Evolutionary conservation across 2,113 vertebrate species (phyloP).

Genomic region (Passer domesticus): DNA sequence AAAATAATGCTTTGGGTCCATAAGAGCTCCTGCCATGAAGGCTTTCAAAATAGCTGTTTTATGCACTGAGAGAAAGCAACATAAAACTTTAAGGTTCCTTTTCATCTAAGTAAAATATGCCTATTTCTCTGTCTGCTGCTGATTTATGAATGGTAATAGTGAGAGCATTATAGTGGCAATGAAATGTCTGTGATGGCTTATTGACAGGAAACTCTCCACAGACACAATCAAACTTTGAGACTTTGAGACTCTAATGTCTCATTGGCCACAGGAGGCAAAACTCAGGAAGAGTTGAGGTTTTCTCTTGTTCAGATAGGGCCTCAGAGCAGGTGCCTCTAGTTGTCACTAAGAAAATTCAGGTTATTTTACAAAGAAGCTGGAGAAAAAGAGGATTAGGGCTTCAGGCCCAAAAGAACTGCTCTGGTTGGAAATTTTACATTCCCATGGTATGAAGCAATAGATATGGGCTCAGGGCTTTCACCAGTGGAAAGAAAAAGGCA

Average conservation of each 20-base stretch:
- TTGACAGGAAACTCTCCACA: constrained; percentile 6
- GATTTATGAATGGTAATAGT: background rate
- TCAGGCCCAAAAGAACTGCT: background rate
- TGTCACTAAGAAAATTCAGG: background rate
- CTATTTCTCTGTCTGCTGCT: constrained; percentile 10
- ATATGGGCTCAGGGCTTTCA: background rate
- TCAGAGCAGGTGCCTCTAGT: background rate
- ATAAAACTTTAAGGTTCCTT: constrained; percentile 35
- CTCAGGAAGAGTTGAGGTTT: background rate
- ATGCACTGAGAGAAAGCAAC: background rate
- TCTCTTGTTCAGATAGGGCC: background rate
- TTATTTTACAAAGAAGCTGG: background rate
- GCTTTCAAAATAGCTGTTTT: constrained; percentile 15
- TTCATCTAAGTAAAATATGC: constrained; percentile 2
- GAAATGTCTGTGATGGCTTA: background rate
- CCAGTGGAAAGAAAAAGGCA: background rate
- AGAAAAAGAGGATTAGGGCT: background rate
- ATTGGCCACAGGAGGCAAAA: background rate
- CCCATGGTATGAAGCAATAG: background rate
- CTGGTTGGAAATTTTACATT: background rate
- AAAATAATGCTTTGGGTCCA: background rate
- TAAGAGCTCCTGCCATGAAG: background rate
- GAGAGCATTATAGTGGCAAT: background rate
- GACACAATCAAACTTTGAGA: background rate
- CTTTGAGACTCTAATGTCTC: background rate